Percentiles rank a stretch among this genome's conserved stretches.
Conservation (phyloP, 2,888 invertebrate genomes). For the Petrophora chlorosata region DNA sequence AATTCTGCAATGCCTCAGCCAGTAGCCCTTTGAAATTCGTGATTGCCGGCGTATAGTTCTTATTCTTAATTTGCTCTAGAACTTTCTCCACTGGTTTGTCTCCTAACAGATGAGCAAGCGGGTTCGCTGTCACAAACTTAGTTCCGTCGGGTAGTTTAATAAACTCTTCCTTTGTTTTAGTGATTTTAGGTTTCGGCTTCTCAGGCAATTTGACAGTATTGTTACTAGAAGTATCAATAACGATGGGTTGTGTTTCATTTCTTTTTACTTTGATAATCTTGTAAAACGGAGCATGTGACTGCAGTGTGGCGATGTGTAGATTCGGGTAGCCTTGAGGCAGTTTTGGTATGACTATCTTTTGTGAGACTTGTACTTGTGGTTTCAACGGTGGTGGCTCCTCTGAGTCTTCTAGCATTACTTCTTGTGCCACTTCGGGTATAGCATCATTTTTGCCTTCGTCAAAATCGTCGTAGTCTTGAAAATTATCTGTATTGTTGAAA, state of each 20-base stretch:
- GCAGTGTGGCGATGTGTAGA: conserved; percentile 61
- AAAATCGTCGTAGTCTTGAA: conserved; percentile 33
- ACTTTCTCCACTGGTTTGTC: conserved; percentile 48
- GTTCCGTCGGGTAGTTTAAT: conserved; percentile 59
- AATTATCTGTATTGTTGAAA: conserved; percentile 31
- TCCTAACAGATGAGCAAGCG: conserved; percentile 64
- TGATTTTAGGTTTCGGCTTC: neutral
- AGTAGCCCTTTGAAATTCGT: conserved; percentile 55
- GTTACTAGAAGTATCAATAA: conserved; percentile 7
- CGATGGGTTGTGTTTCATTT: conserved; percentile 21
- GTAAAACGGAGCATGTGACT: conserved; percentile 63
- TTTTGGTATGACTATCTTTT: conserved; percentile 56
- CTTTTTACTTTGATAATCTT: conserved; percentile 69
- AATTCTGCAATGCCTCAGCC: conserved; percentile 53
- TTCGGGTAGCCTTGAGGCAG: conserved; percentile 48
- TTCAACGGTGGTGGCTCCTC: conserved; percentile 42
- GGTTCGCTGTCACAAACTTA: conserved; percentile 64
- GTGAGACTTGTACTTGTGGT: conserved; percentile 31
- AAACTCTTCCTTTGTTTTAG: conserved; percentile 23
- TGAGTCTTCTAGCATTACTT: conserved; percentile 58
- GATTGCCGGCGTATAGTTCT: conserved; percentile 49
- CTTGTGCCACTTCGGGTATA: conserved; percentile 70
- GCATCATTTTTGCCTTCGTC: conserved; percentile 32
- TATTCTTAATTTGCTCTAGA: conserved; percentile 41
- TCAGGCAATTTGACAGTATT: conserved; percentile 8